A percentile compares a stretch with the other conserved stretches of the same genome.
phyloP scores from a whole-genome alignment of 2,797 vertebrate species.

The Syncerus caffer region DNA sequence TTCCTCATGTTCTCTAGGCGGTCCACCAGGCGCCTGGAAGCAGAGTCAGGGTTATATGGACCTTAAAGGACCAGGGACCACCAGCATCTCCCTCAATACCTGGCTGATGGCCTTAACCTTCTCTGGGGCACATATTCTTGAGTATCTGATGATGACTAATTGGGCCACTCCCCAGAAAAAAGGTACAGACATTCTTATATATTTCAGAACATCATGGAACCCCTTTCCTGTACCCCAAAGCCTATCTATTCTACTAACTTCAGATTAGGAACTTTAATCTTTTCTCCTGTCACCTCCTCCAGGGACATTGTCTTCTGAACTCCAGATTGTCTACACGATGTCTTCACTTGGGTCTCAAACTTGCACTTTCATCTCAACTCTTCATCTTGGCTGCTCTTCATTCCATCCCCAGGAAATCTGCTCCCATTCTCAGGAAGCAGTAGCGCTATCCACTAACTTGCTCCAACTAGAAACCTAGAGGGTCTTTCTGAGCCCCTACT shows the following conservation, averaged over 20 bases:
- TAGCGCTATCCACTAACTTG: not conserved
- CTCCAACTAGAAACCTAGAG: not conserved
- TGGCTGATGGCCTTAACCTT: not conserved
- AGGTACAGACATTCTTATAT: not conserved
- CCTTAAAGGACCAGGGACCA: not conserved
- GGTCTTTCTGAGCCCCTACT: not conserved
- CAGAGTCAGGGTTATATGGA: not conserved
- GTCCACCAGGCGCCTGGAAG: slow-evolving; percentile 89
- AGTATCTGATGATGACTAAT: not conserved
- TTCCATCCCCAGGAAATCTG: rapidly evolving
- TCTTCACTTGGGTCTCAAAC: not conserved
- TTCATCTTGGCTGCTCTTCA: not conserved
- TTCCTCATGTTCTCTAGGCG: slow-evolving; percentile 91
- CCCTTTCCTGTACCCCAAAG: not conserved
- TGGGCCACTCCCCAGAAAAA: not conserved
- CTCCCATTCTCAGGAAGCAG: not conserved
- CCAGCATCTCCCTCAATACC: not conserved
- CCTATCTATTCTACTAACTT: not conserved
- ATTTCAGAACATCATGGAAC: not conserved
- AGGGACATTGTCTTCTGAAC: not conserved
- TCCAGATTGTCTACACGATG: rapidly evolving
- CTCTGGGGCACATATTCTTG: not conserved
- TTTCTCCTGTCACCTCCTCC: not conserved
- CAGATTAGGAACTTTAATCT: not conserved
- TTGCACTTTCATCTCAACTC: not conserved